These are phyloP conservation scores for Xanthostigma xanthostigma DNA, from an alignment of 2,888 invertebrate species.

Conservation along the genomic window DNA sequence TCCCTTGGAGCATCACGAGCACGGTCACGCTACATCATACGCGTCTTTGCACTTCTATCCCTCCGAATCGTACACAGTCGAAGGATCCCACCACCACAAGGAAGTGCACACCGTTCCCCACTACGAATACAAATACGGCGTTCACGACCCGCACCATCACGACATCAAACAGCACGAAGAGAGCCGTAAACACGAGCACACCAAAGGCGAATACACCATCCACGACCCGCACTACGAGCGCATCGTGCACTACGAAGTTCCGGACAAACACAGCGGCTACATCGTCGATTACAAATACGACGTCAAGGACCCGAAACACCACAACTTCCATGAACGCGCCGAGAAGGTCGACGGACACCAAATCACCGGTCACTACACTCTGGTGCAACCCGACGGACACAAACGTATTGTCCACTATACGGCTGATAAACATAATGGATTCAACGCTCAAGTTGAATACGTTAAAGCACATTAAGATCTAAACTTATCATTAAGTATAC, in stretches of 20 bases:
- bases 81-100: too few species aligned
- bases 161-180: conserved; percentile 12
- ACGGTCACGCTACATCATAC: too few species aligned
- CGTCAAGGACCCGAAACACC: too few species aligned
- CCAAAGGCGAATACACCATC: conserved; percentile 11
- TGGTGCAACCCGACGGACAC: conserved; percentile 13
- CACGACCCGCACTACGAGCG: conserved; percentile 14
- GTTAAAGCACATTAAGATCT: too few species aligned
- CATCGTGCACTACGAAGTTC: conserved; percentile 16
- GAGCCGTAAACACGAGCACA: conserved; percentile 12
- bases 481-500: too few species aligned
- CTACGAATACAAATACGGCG: conserved; percentile 13
- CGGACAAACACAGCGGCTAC: conserved; percentile 14
- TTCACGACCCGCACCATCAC: conserved; percentile 11
- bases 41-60: too few species aligned
- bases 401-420: conserved; percentile 16
- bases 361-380: conserved; percentile 31
- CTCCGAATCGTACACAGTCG: too few species aligned
- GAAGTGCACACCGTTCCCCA: conserved; percentile 10
- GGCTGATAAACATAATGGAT: conserved; percentile 15
- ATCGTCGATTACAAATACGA: conserved; percentile 12
- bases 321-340: too few species aligned
- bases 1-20: too few species aligned
- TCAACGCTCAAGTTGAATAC: conserved; percentile 3
- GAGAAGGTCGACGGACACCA: conserved; percentile 24